Conservation (phyloP, 2,888 invertebrate genomes). For the Flexamia atlantica region DNA sequence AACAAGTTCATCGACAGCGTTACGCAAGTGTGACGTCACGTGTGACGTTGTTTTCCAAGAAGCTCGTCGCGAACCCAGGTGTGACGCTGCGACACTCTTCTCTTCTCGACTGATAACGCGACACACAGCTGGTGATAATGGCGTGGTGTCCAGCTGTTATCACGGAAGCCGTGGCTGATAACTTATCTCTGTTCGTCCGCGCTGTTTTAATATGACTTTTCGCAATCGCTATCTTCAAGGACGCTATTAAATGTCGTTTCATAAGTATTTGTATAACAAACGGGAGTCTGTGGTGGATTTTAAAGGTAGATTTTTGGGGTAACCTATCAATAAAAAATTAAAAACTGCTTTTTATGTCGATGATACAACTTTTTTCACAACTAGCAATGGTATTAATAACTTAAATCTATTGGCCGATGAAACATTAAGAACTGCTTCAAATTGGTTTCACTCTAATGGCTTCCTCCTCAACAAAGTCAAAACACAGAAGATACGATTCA, state of each 20-base stretch:
- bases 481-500: too few relatives aligned
- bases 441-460: too few relatives aligned
- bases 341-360: too few relatives aligned
- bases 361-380: too few relatives aligned
- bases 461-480: too few relatives aligned
- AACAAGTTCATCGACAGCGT: neutral
- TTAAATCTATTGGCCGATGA: too few relatives aligned
- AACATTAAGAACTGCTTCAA: too few relatives aligned
- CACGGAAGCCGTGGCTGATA: conserved; percentile 29
- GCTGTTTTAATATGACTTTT: neutral
- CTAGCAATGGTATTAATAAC: too few relatives aligned
- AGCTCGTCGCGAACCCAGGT: neutral
- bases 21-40: neutral
- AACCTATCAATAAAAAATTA: too few relatives aligned
- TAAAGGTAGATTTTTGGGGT: too few relatives aligned
- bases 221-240: conserved; percentile 23
- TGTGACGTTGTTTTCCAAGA: neutral
- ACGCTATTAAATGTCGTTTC: neutral
- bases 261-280: too few relatives aligned
- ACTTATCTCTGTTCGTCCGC: neutral
- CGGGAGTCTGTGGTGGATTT: too few relatives aligned
- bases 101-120: neutral
- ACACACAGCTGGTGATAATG: conserved; percentile 6
- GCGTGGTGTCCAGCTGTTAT: conserved; percentile 14
- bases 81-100: neutral